Percentiles rank a stretch among this genome's conserved stretches.
phyloP scores from a whole-genome alignment of 1,140 invertebrate species.

The Medauroidea extradentata region DNA sequence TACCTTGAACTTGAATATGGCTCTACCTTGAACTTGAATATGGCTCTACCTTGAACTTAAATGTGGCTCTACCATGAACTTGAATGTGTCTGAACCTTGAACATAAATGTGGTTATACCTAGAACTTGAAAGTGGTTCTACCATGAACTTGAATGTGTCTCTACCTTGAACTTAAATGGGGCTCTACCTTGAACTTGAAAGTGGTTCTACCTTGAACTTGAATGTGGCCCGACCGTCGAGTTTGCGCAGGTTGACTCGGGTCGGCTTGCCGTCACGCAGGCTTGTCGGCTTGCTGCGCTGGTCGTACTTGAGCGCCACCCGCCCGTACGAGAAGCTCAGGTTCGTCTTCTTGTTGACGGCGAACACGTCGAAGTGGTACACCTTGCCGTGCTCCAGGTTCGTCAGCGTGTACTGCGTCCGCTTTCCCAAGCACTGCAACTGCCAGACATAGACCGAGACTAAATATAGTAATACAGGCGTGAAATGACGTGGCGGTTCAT shows the following conservation, averaged over 20 bases:
- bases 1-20: too few species aligned
- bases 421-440: constrained; percentile 49
- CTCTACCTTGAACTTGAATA: too few species aligned
- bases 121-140: too few species aligned
- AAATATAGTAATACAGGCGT: too few species aligned
- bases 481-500: too few species aligned
- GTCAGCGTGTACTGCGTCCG: constrained; percentile 52
- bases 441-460: constrained; percentile 23
- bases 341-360: constrained; percentile 42
- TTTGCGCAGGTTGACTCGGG: constrained; percentile 37
- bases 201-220: constrained; percentile 37
- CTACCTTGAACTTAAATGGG: not conserved
- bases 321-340: constrained; percentile 41
- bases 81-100: too few species aligned
- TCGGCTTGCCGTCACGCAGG: constrained; percentile 38
- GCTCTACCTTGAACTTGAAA: too few species aligned
- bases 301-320: constrained; percentile 35
- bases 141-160: too few species aligned
- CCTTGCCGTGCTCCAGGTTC: constrained; percentile 47
- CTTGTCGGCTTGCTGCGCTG: constrained; percentile 28
- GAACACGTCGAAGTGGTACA: constrained; percentile 47
- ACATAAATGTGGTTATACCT: too few species aligned
- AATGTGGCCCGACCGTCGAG: constrained; percentile 40
- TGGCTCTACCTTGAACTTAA: too few species aligned
- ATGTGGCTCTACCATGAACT: too few species aligned